Evolutionary conservation across 2,797 vertebrate species (phyloP).

Genomic region (Sarcophilus harrisii): DNA sequence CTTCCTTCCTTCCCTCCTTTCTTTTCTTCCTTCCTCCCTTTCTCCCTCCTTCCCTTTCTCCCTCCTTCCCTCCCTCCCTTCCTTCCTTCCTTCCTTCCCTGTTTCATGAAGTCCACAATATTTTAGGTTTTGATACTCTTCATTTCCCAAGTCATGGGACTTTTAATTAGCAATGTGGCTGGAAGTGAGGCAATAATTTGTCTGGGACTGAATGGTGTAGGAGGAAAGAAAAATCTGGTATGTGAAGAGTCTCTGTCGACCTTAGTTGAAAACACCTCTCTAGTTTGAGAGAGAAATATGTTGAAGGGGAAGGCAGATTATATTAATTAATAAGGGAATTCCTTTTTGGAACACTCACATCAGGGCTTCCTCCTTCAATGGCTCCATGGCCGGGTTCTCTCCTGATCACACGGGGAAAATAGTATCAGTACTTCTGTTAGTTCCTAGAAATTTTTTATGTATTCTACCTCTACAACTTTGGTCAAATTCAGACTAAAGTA

Average conservation of each 20-base stretch:
- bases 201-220: slow-evolving; percentile 36
- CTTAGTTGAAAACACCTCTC: not conserved
- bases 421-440: not conserved
- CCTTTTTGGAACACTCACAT: slow-evolving; percentile 25
- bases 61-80: slow-evolving; percentile 9
- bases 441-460: not conserved
- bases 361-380: not conserved
- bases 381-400: not conserved
- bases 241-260: slow-evolving; percentile 13
- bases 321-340: slow-evolving; percentile 12
- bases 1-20: not conserved
- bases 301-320: not conserved
- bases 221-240: slow-evolving; percentile 45
- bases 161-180: slow-evolving; percentile 68
- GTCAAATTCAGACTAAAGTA: not conserved
- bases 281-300: slow-evolving; percentile 3
- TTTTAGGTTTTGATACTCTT: slow-evolving; percentile 41
- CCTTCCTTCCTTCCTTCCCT: not conserved
- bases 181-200: slow-evolving; percentile 66
- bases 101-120: slow-evolving; percentile 25
- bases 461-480: not conserved
- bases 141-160: slow-evolving; percentile 62
- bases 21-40: not conserved
- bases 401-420: not conserved
- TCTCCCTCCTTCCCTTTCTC: not conserved